phyloP scores from a whole-genome alignment of 2,797 vertebrate species.

The Rhinatrema bivittatum region DNA sequence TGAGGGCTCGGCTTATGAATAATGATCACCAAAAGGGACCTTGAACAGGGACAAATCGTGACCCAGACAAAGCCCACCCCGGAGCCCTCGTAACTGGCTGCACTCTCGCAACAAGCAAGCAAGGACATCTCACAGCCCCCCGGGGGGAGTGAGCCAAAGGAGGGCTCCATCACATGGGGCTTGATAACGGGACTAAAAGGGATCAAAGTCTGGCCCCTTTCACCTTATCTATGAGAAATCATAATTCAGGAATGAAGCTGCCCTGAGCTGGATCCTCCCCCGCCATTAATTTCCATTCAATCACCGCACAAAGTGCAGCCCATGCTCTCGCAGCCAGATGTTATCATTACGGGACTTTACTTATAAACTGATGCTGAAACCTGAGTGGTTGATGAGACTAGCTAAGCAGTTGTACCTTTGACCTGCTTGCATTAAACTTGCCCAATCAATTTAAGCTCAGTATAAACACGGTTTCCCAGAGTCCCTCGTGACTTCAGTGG shows the following conservation, averaged over 20 bases:
- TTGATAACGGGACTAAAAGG: slow-evolving; percentile 18
- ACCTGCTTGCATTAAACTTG: slow-evolving; percentile 73
- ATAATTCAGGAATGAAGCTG: slow-evolving; percentile 55
- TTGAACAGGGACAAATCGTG: neutral
- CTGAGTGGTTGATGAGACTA: slow-evolving; percentile 72
- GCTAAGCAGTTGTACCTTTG: slow-evolving; percentile 81
- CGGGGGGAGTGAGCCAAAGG: slow-evolving; percentile 17
- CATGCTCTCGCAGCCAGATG: slow-evolving; percentile 64
- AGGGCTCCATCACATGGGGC: slow-evolving; percentile 27
- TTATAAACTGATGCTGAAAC: slow-evolving; percentile 71
- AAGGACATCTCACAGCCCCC: slow-evolving; percentile 4
- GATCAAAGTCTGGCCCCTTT: slow-evolving; percentile 51
- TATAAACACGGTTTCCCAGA: slow-evolving; percentile 74
- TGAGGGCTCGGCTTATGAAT: no score
- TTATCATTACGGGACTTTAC: slow-evolving; percentile 65
- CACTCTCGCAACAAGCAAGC: slow-evolving; percentile 9
- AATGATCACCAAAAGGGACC: neutral
- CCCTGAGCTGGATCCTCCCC: slow-evolving; percentile 49
- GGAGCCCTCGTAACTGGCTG: neutral
- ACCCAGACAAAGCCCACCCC: neutral
- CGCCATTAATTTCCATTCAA: slow-evolving; percentile 63
- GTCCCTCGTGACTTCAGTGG: slow-evolving; percentile 63
- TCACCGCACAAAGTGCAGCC: slow-evolving; percentile 50
- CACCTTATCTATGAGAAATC: slow-evolving; percentile 52
- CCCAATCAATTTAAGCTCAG: slow-evolving; percentile 78